phyloP scores from a whole-genome alignment of 1,140 invertebrate species.

The Drosophila athabasca region DNA sequence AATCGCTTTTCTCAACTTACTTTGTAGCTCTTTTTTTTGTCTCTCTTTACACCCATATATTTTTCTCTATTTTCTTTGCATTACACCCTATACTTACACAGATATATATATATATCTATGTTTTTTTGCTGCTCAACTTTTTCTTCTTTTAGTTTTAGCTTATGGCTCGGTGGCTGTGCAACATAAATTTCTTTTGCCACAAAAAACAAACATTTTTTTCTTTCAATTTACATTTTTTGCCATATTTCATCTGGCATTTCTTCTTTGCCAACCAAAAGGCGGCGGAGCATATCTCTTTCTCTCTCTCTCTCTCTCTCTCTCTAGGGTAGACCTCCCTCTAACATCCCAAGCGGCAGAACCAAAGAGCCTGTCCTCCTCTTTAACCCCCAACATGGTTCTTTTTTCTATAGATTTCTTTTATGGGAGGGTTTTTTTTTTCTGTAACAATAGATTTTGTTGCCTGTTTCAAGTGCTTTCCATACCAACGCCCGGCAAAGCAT shows the following conservation, averaged over 20 bases:
- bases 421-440: background rate
- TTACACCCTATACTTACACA: too few species aligned
- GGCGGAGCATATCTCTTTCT: too few species aligned
- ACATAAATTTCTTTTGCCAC: slow-evolving; percentile 54
- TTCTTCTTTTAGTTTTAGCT: slow-evolving; percentile 34
- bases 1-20: slow-evolving; percentile 62
- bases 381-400: slow-evolving; percentile 9
- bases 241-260: slow-evolving; percentile 62
- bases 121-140: slow-evolving; percentile 24
- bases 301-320: too few species aligned
- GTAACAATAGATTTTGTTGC: slow-evolving; percentile 11
- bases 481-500: slow-evolving; percentile 14
- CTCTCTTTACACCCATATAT: background rate
- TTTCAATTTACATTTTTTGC: slow-evolving; percentile 58
- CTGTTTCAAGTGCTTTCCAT: slow-evolving; percentile 29
- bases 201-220: slow-evolving; percentile 60
- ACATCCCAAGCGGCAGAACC: too few species aligned
- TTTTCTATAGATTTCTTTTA: slow-evolving; percentile 20
- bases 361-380: too few species aligned
- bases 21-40: slow-evolving; percentile 26
- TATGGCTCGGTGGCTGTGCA: slow-evolving; percentile 26
- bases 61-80: too few species aligned
- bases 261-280: slow-evolving; percentile 5
- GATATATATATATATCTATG: too few species aligned
- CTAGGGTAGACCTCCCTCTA: too few species aligned